A percentile compares a stretch with the other conserved stretches of the same genome.
phyloP scores from a whole-genome alignment of 2,797 vertebrate species.

The Phataginus tricuspis region DNA sequence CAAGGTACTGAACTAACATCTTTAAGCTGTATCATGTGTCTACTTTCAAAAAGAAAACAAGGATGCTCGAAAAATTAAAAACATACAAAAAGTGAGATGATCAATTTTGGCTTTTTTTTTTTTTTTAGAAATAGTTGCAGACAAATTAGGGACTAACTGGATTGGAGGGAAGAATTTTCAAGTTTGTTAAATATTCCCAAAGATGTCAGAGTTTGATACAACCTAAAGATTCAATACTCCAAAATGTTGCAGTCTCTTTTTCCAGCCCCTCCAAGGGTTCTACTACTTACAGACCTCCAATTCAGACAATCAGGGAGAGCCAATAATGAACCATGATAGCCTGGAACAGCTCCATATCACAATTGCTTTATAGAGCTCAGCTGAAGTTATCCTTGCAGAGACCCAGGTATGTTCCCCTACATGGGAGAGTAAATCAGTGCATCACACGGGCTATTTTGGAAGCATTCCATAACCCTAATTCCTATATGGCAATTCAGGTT shows the following conservation, averaged over 20 bases:
- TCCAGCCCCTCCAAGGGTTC: background rate
- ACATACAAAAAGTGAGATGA: background rate
- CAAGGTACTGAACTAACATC: background rate
- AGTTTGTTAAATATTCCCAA: background rate
- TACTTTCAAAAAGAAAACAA: constrained; percentile 26
- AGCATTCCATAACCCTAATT: constrained; percentile 6
- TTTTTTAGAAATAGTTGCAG: background rate
- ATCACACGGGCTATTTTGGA: background rate
- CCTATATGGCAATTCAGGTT: background rate
- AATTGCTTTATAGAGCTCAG: background rate
- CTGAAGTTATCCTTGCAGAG: background rate
- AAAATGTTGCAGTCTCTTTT: background rate
- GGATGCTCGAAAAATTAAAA: background rate
- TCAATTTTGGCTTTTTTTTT: background rate
- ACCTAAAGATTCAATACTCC: background rate
- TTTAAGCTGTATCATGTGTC: background rate
- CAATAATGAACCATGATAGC: background rate
- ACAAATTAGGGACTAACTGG: constrained; percentile 2
- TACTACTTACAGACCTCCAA: background rate
- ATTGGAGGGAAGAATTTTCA: background rate
- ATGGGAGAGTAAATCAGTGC: background rate
- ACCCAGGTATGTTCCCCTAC: background rate
- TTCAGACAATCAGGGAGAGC: background rate
- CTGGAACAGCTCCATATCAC: background rate
- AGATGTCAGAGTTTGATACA: constrained; percentile 8